Evolutionary conservation across 2,113 vertebrate genomes (phyloP), one percentile per base, ranked within the genome.

Genomic region (Oophaga pumilio): DNA sequence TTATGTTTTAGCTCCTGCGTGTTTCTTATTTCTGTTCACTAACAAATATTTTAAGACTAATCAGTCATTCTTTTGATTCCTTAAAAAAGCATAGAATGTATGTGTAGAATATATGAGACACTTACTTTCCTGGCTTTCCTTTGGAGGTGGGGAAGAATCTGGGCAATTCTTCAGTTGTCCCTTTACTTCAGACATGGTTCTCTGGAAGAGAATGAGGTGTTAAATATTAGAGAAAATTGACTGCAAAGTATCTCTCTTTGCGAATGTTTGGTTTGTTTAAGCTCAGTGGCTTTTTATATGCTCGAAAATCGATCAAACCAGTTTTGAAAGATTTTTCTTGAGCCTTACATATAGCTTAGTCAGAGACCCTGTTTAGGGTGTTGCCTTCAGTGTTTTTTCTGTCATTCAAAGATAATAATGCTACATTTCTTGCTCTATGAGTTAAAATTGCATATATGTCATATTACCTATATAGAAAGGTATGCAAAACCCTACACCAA

Each of bases 131-230:
- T 69, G 43, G 66, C 49, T 71, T 53, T 84, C 26, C 49, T 53
- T 50, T 49, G 64, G 80, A 60, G 78, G 78, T n/a, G 57, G 43
- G 53, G 66, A 73, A 68, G 82, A 53, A n/a, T 85, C 83, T 85
- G 83, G 83, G 69, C 83, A 85, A 43, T 74, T 74, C 69, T 85
- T 85, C 69, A 62, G 68, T 15, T 66, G 24, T 74, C 69, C 83
- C 28, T 76, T 85, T 2, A 66, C 80, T 76, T 69, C 83, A 76
- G 83, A 59, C 83, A 85, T 85, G 26, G 17, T 76, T 59, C 49
- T 74, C 64, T 74, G n/a, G 52, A 52, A 26, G 82, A 64, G 28
- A 20, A 49, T 18, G 22, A 17, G 43, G 20, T 3, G 8, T 57
- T 17, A 15, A 8, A 5, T 20, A 22, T n/a, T 11, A 22, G 64